phyloP scores from a whole-genome alignment of 2,888 invertebrate species.

The Cyaniris semiargus region DNA sequence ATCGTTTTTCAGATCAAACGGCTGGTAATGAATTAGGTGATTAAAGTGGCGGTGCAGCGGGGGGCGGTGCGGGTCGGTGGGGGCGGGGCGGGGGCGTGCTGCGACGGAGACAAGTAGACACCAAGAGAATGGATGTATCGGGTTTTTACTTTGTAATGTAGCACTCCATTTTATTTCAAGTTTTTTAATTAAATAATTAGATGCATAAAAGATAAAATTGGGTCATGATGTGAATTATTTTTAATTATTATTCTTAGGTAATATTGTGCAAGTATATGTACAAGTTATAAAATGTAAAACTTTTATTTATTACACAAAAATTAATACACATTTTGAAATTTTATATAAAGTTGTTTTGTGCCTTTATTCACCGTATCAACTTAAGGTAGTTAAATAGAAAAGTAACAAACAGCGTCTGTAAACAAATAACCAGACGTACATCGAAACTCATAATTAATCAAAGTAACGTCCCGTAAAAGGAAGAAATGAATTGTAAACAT shows the following conservation, averaged over 20 bases:
- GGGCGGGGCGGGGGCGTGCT: not conserved
- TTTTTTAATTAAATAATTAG: not conserved
- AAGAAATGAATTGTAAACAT: constrained; percentile 75
- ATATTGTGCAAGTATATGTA: no score
- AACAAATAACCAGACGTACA: not conserved
- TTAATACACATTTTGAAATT: not conserved
- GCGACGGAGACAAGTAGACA: constrained; percentile 1
- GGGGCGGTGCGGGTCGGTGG: not conserved
- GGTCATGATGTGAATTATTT: no score
- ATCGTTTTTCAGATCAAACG: constrained; percentile 13
- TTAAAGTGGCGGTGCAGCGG: constrained; percentile 11
- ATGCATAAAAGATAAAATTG: no score
- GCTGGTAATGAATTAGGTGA: constrained; percentile 12
- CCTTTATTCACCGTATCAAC: no score
- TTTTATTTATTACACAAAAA: not conserved
- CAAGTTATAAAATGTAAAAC: no score
- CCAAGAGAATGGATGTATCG: not conserved
- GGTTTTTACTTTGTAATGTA: not conserved
- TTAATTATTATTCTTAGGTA: no score
- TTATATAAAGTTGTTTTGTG: no score
- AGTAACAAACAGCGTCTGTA: not conserved
- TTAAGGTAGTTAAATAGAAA: not conserved
- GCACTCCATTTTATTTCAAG: not conserved
- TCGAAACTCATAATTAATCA: constrained; percentile 38
- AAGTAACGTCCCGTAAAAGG: constrained; percentile 52